Evolutionary conservation across 1,140 invertebrate genomes (phyloP).

Genomic region (Hetaerina americana): DNA sequence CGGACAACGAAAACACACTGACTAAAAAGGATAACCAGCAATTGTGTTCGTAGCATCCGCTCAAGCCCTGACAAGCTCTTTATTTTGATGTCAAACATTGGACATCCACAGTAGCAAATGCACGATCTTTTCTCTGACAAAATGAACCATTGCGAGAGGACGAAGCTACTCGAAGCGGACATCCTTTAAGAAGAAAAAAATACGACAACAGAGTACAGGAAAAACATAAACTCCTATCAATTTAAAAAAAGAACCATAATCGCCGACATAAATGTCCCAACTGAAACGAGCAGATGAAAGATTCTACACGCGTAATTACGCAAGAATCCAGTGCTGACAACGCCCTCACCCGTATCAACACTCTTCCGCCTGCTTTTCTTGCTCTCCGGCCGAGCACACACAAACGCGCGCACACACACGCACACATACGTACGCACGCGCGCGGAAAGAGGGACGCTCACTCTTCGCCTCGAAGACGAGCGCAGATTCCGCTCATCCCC

Average conservation of each 20-base stretch:
- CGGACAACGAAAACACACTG: too few relatives aligned
- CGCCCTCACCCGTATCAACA: background rate
- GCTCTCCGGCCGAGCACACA: background rate
- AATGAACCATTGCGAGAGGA: too few relatives aligned
- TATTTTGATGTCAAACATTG: too few relatives aligned
- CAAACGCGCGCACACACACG: background rate
- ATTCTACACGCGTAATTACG: background rate
- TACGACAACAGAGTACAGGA: background rate
- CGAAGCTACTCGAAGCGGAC: too few relatives aligned
- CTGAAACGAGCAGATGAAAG: too few relatives aligned
- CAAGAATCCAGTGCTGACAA: background rate
- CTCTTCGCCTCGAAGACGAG: too few relatives aligned
- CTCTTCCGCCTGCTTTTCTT: background rate
- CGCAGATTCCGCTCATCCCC: too few relatives aligned
- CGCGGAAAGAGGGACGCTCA: background rate
- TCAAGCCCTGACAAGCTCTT: too few relatives aligned
- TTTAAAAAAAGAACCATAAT: background rate
- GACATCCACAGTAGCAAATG: too few relatives aligned
- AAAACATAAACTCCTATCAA: background rate
- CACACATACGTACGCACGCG: background rate
- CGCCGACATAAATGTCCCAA: background rate
- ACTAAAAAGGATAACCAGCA: too few relatives aligned
- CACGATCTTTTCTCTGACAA: too few relatives aligned
- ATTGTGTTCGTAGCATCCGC: too few relatives aligned
- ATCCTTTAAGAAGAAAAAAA: background rate